Evolutionary conservation across 1,140 invertebrate genomes (phyloP), one percentile per base, ranked within the genome.

Genomic region (Sitophilus oryzae): DNA sequence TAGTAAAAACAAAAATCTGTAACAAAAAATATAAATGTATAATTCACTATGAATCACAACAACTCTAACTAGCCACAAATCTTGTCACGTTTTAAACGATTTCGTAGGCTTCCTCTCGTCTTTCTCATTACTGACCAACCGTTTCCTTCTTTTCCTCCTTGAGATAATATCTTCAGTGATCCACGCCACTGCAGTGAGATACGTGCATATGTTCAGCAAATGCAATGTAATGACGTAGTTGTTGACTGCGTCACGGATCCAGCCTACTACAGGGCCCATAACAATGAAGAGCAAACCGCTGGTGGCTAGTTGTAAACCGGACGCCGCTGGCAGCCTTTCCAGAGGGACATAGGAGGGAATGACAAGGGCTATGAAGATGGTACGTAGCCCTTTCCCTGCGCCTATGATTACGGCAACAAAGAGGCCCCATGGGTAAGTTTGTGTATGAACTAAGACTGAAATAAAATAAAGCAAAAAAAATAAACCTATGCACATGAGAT

Each of bases 331-430:
- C 37, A 84, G 62, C 34, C 79, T 75, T 40, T 80, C 75, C 10
- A 83, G 61, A 3, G 81, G 79, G 23, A 85, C 81, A 60, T 83
- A 79, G 0, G 75, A 74, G 11, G 82, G 80, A 52, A 84, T 82
- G 3, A 83, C 79, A 11, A 85, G 65, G 0, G 80, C 77, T 76
- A 82, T 82, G 61, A 83, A 83, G 1, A 85, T 80, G 22, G 81
- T 83, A 46, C 81, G 70, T 3, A 85, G 61, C 0, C 77, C 82
- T 71, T 84, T 84, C 18, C 77, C 80, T 37, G 79, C 74, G 0
- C 82, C 82, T 21, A 84, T 78, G 58, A 81, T 76, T 1, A 78
- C 72, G 5, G 78, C 77, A n/a, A 81, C 65, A 4, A 64, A 6
- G 43, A 68, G 47, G 10, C 63, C 58, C 38, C 59, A 41, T 3